A percentile compares a stretch with the other conserved stretches of the same genome.
phyloP scores from a whole-genome alignment of 2,888 invertebrate genomes.

The Protophormia terraenovae region DNA sequence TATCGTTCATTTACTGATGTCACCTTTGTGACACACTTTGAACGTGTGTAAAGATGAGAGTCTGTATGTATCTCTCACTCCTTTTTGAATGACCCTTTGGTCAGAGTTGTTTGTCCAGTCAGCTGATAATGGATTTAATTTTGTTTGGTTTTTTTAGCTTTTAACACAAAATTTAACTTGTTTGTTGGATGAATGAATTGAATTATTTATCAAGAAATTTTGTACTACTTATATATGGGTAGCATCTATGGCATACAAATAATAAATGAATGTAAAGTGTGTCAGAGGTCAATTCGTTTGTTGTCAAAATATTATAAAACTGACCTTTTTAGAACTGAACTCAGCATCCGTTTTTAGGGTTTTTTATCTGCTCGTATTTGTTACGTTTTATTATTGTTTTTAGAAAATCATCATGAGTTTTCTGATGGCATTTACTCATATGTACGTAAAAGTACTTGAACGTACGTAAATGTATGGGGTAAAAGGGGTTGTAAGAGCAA shows the following conservation, averaged over 20 bases:
- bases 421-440: slow-evolving; percentile 33
- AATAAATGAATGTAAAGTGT: slow-evolving; percentile 31
- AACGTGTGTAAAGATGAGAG: slow-evolving; percentile 2
- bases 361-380: background rate
- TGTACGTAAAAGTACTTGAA: too few species aligned
- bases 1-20: background rate
- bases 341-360: slow-evolving; percentile 58
- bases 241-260: background rate
- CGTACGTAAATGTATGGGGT: background rate
- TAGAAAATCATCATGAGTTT: background rate
- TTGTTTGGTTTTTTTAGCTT: slow-evolving; percentile 25
- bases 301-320: slow-evolving; percentile 54
- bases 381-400: slow-evolving; percentile 7
- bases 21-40: slow-evolving; percentile 31
- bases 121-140: slow-evolving; percentile 44
- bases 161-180: slow-evolving; percentile 38
- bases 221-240: background rate
- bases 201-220: background rate
- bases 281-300: slow-evolving; percentile 61
- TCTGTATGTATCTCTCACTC: background rate
- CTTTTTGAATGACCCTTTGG: slow-evolving; percentile 42
- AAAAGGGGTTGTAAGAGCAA: slow-evolving; percentile 49
- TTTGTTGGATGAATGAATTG: slow-evolving; percentile 13
- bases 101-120: slow-evolving; percentile 61
- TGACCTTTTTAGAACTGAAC: slow-evolving; percentile 44